Conservation (phyloP, 2,113 vertebrate genomes). For the Zapornia atra region DNA sequence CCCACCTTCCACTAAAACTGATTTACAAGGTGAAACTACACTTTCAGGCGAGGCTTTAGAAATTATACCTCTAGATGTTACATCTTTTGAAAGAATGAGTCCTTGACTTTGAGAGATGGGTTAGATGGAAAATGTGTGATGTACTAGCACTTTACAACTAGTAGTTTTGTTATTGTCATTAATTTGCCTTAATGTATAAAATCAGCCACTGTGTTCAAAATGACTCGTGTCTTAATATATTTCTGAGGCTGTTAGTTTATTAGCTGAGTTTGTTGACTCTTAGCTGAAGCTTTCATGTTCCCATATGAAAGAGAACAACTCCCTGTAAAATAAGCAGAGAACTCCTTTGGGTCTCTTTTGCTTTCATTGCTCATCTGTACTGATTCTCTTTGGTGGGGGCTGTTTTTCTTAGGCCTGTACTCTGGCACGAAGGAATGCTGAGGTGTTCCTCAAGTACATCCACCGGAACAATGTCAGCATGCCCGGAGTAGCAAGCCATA, state of each 20-base stretch:
- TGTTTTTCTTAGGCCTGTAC: slow-evolving; percentile 87
- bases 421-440: slow-evolving; percentile 92
- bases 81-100: neutral
- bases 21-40: neutral
- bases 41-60: neutral
- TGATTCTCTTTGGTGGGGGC: neutral
- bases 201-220: neutral
- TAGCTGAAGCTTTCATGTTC: neutral
- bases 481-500: slow-evolving; percentile 87
- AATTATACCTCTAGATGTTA: neutral
- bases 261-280: neutral
- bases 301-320: neutral
- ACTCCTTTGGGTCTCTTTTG: neutral
- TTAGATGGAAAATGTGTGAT: neutral
- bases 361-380: neutral
- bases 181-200: neutral
- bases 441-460: slow-evolving; percentile 99
- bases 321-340: neutral
- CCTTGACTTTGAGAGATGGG: neutral
- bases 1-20: neutral
- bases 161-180: neutral
- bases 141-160: neutral
- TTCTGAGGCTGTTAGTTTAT: neutral
- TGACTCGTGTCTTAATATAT: neutral
- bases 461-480: slow-evolving; percentile 97